A percentile compares a stretch with the other conserved stretches of the same genome.
Conservation (phyloP, 2,113 vertebrate species). For the Phainopepla nitens region DNA sequence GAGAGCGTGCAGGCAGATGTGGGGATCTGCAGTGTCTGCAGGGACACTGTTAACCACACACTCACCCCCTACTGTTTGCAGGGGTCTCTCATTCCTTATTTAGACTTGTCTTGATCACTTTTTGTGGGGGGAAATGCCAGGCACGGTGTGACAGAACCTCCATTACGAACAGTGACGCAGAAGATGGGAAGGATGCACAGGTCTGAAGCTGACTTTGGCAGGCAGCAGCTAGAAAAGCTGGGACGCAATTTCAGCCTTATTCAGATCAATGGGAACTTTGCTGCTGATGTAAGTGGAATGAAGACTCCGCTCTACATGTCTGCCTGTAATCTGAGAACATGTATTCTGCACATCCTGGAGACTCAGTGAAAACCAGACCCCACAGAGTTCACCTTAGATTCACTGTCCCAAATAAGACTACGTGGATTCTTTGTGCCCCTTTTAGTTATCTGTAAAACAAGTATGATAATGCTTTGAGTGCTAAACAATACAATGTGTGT, state of each 20-base stretch:
- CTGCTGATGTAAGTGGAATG: constrained; percentile 5
- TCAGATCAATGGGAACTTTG: constrained; percentile 18
- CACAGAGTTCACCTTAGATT: constrained; percentile 28
- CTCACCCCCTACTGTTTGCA: background rate
- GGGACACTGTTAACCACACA: background rate
- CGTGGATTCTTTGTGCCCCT: background rate
- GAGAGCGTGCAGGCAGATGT: background rate
- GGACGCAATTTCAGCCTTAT: background rate
- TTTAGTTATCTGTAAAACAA: constrained; percentile 49
- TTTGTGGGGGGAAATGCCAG: background rate
- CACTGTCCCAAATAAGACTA: constrained; percentile 1
- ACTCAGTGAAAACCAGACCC: constrained; percentile 12
- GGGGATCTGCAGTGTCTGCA: background rate
- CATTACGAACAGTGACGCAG: background rate
- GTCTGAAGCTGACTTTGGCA: background rate
- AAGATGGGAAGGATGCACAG: background rate
- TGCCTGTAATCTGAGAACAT: constrained; percentile 24
- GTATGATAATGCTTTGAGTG: constrained; percentile 48
- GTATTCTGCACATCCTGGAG: background rate
- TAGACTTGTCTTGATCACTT: background rate
- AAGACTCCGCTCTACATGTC: background rate
- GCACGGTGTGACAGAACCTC: background rate
- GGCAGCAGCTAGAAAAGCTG: background rate
- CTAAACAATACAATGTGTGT: constrained; percentile 61
- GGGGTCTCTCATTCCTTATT: background rate